Base-by-base conservation (phyloP, 1,140 invertebrate genomes). In the Drosophila neocordata region DNA sequence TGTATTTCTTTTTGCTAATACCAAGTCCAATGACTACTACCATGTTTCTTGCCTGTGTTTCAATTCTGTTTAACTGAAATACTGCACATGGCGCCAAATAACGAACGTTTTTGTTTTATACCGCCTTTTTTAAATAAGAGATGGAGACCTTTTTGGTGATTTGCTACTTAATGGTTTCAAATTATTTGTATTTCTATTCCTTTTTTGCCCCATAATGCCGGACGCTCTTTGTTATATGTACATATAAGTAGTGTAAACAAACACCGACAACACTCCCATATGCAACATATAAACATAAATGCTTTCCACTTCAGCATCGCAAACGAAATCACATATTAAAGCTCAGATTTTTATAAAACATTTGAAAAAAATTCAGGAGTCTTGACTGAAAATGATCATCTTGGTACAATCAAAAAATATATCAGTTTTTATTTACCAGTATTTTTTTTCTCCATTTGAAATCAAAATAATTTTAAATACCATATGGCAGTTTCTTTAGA, bases 211-310 rank as follows among this genome's bases (percentile, higher is more conserved):
- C 15, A 11, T 8, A 48, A 20, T 3, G 2, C 15, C 15, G 18
- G 18, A 11, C 41, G 41, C 41, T 48, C 15, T 48, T 20, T 0
- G 11, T 20, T 8, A 48, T 48, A 18, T 48, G 41, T 48, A 12
- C 15, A 34, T 13, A 52, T 57, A 44, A 12, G n/a, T 34, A 55
- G 12, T n/a, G 13, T 15, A 6, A 3, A 48, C 22, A 44, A 9
- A 64, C 11, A 48, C 48, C 41, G 13, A 18, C 8, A 18, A 48
- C 41, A 48, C 41, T 48, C 15, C 15, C 41, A 48, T 15, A 20
- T 48, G 41, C 41, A 48, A n/a, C n/a, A n/a, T n/a, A n/a, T n/a
- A n/a, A 48, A 15, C 41, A 48, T 48, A 20, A 69, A 56, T 34
- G 27, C 31, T 34, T 56, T 35, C 31, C 27, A 34, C 27, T 56